These are phyloP conservation scores for Caenorhabditis brenneri DNA, from an alignment of 1,140 invertebrate genomes.

Conservation along the genomic window DNA sequence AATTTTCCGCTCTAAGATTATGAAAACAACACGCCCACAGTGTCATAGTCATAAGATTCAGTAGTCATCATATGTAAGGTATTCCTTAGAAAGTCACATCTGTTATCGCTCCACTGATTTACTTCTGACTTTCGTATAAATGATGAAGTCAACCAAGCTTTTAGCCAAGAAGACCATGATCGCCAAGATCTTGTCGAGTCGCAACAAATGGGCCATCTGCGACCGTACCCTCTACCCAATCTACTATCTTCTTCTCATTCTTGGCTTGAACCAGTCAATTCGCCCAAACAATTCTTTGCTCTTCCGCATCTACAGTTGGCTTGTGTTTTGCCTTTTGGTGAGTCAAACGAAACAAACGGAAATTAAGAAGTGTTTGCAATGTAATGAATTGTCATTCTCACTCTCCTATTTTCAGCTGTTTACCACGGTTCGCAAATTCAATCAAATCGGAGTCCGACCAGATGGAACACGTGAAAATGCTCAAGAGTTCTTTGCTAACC, in stretches of 20 bases:
- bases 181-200: conserved; percentile 13
- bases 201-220: conserved; percentile 32
- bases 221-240: conserved; percentile 20
- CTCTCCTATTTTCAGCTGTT: background rate
- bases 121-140: background rate
- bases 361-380: background rate
- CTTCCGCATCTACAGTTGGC: conserved; percentile 25
- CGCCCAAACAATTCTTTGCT: conserved; percentile 14
- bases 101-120: background rate
- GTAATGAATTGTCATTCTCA: background rate
- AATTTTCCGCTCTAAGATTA: background rate
- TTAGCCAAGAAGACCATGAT: conserved; percentile 39
- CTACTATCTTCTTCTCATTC: conserved; percentile 30
- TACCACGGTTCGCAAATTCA: conserved; percentile 9
- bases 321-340: conserved; percentile 16
- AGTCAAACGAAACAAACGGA: background rate
- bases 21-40: conserved; percentile 23
- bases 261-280: conserved; percentile 14
- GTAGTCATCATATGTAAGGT: background rate
- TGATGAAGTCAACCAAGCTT: conserved; percentile 6
- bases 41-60: background rate
- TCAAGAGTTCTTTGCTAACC: conserved; percentile 9
- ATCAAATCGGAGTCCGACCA: conserved; percentile 13
- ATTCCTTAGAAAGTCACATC: background rate
- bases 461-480: conserved; percentile 10